Evolutionary conservation across 1,140 invertebrate species (phyloP).

Genomic region (Leptoteleia sp.): DNA sequence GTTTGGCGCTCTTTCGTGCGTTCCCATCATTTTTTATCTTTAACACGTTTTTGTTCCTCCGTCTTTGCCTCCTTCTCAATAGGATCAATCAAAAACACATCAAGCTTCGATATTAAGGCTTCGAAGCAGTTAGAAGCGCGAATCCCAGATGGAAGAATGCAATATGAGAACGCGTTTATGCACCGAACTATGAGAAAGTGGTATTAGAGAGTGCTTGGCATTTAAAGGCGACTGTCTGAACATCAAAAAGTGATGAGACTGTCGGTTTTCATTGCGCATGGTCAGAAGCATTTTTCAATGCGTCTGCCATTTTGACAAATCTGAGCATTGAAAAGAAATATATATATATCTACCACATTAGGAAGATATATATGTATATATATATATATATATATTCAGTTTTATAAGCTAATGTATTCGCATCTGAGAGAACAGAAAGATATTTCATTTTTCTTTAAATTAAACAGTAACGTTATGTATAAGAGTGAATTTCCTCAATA

Average conservation of each 20-base stretch:
- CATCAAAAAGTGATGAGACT: constrained; percentile 48
- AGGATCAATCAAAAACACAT: constrained; percentile 77
- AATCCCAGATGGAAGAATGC: constrained; percentile 71
- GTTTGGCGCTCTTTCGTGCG: constrained; percentile 35
- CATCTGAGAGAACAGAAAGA: too few species aligned
- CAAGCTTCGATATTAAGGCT: constrained; percentile 69
- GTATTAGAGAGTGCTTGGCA: constrained; percentile 55
- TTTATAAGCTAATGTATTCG: too few species aligned
- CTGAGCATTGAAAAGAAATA: too few species aligned
- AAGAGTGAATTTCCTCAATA: too few species aligned
- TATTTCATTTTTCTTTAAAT: too few species aligned
- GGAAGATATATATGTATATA: too few species aligned
- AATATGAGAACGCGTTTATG: constrained; percentile 75
- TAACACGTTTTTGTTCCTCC: constrained; percentile 57
- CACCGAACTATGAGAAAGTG: constrained; percentile 53
- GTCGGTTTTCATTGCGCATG: constrained; percentile 32
- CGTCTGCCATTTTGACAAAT: constrained; percentile 2
- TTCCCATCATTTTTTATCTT: constrained; percentile 60
- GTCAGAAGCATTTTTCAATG: constrained; percentile 11
- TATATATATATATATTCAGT: too few species aligned
- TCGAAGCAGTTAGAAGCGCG: constrained; percentile 61
- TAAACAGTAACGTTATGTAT: too few species aligned
- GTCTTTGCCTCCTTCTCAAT: constrained; percentile 64
- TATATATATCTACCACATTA: too few species aligned
- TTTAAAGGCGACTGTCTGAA: constrained; percentile 35